These are phyloP conservation scores for Vesta saturnalis DNA, from an alignment of 2,888 invertebrate species.

Conservation along the genomic window DNA sequence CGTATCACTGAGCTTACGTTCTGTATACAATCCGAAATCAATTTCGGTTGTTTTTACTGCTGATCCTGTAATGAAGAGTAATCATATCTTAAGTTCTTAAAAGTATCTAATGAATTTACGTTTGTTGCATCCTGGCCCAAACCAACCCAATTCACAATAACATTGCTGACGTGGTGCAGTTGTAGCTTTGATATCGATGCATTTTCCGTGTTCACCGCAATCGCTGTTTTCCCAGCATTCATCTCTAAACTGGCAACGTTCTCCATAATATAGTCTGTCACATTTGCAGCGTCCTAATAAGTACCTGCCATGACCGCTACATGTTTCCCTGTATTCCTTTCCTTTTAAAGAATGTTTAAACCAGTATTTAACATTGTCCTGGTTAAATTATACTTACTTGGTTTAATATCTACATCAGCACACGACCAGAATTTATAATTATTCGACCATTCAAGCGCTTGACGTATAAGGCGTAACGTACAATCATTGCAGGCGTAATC, in stretches of 20 bases:
- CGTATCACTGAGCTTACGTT: conserved; percentile 76
- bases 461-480: conserved; percentile 86
- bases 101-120: conserved; percentile 66
- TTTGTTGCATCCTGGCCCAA: conserved; percentile 84
- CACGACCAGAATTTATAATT: conserved; percentile 95
- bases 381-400: conserved; percentile 61
- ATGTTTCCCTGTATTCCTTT: conserved; percentile 82
- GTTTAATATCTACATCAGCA: conserved; percentile 88
- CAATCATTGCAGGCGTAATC: conserved; percentile 90
- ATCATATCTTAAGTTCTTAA: conserved; percentile 15
- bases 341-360: conserved; percentile 61
- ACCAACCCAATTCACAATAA: conserved; percentile 91
- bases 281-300: conserved; percentile 83
- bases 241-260: conserved; percentile 87
- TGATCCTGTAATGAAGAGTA: conserved; percentile 71
- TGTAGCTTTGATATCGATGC: conserved; percentile 83
- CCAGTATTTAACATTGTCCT: background rate
- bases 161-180: conserved; percentile 86
- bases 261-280: conserved; percentile 82
- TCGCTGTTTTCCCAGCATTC: conserved; percentile 88
- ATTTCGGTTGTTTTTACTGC: conserved; percentile 78
- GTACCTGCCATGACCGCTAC: conserved; percentile 86
- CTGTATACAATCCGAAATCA: conserved; percentile 76
- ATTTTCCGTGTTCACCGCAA: conserved; percentile 87
- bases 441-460: conserved; percentile 88